Evolutionary conservation across 2,113 vertebrate genomes (phyloP), one percentile per base, ranked within the genome.

Genomic region (Tupaia tana): DNA sequence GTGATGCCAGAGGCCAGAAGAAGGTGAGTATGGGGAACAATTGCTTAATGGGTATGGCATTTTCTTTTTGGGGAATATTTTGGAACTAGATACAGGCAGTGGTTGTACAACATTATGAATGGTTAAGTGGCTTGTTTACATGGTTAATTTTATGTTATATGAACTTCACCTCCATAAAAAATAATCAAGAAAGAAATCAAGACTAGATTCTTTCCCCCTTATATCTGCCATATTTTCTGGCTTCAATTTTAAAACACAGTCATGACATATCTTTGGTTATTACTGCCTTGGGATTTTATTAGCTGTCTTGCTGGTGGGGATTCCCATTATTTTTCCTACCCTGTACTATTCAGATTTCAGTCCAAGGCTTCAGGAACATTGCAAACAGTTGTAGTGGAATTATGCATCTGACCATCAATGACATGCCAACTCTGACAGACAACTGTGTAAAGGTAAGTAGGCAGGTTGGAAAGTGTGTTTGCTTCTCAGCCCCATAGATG

Each of bases 371-470:
- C 98, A 98, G 29, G 97, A 98, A 98, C 95, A 98, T 99, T 93
- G 98, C 98, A 9, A 96, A 34, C 54, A 98, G 98, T 92, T 99
- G 99, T 95, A 98, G 96, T 43, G 96, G 95, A 27, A 98, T 99
- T 96, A 98, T 97, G 90, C 97, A 98, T 61, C 96, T 99, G 88
- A 98, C 98, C 25, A 98, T 99, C 86, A 98, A 99, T 31, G 98
- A 99, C 96, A 98, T 99, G 98, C 98, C 98, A 74, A 98, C 98
- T n/a, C 98, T 99, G 89, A 99, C 98, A 0, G 98, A 99, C 86
- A 98, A 85, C 96, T 99, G 98, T 97, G 93, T 99, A 89, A 95
- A 98, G 98, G 99, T 99, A 98, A 97, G 99, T 98, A 89, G 43
- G 43, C 6, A 43, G 43, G 66, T 2, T 78, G 13, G 93, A 92